Evolutionary conservation across 2,113 vertebrate species (phyloP).

Genomic region (Platysteira castanea): DNA sequence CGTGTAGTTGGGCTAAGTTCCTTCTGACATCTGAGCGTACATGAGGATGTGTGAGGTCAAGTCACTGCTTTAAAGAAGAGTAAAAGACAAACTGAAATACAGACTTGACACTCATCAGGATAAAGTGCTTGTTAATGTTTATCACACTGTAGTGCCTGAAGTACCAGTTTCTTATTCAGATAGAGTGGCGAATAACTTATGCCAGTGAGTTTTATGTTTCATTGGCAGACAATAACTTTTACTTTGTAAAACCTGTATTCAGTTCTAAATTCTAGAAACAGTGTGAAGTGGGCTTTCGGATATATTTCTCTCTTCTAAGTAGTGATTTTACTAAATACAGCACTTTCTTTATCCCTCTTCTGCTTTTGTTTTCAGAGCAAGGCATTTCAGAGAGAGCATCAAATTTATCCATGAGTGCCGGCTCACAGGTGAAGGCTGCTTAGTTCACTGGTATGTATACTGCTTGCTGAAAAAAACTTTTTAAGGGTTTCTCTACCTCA

Average conservation of each 20-base stretch:
- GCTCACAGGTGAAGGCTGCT: conserved; percentile 85
- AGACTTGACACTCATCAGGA: background rate
- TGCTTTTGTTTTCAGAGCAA: conserved; percentile 74
- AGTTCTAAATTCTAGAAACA: conserved; percentile 21
- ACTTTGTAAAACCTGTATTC: background rate
- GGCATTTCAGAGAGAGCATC: conserved; percentile 94
- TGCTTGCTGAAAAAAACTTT: background rate
- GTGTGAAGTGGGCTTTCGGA: background rate
- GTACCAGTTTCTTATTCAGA: background rate
- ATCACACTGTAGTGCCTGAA: background rate
- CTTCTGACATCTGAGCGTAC: background rate
- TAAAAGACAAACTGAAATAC: background rate
- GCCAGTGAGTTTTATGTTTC: background rate
- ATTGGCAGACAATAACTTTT: background rate
- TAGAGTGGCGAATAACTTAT: background rate
- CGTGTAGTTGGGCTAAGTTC: fast-evolving
- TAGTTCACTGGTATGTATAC: conserved; percentile 88
- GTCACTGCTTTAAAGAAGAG: background rate
- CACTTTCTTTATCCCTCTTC: conserved; percentile 26
- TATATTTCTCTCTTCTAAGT: conserved; percentile 8
- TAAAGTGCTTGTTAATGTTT: background rate
- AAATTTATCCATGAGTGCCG: conserved; percentile 92
- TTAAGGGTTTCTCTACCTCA: background rate
- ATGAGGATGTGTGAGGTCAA: background rate
- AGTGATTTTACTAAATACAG: conserved; percentile 26